phyloP scores from a whole-genome alignment of 2,113 vertebrate genomes.

The Stomatorhinus ivindoensis region DNA sequence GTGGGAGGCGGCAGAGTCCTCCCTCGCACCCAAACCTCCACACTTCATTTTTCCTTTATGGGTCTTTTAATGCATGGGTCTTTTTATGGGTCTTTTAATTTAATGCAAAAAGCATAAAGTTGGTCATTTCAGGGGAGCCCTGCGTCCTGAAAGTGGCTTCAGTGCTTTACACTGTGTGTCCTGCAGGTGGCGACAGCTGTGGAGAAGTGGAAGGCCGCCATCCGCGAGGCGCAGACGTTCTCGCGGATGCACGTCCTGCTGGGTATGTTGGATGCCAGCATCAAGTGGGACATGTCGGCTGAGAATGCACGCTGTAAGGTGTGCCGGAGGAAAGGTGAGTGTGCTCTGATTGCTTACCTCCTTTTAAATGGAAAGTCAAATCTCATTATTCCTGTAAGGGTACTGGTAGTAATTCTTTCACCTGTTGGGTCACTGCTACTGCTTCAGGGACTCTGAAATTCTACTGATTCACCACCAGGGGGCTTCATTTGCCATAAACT shows the following conservation, averaged over 20 bases:
- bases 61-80: too few species aligned
- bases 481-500: background rate
- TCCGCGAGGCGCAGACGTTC: constrained; percentile 89
- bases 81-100: too few species aligned
- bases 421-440: background rate
- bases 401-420: background rate
- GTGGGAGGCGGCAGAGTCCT: background rate
- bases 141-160: background rate
- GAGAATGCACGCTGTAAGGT: constrained; percentile 98
- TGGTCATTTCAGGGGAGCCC: background rate
- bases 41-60: background rate
- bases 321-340: constrained; percentile 88
- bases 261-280: constrained; percentile 94
- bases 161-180: constrained; percentile 15
- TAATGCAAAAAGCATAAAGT: background rate
- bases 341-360: background rate
- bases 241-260: constrained; percentile 93
- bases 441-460: background rate
- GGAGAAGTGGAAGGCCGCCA: constrained; percentile 88
- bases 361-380: background rate
- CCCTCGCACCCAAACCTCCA: background rate
- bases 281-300: constrained; percentile 99
- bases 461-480: background rate
- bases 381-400: background rate
- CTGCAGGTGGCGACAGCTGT: constrained; percentile 84